A percentile compares a stretch with the other conserved stretches of the same genome.
Evolutionary conservation across 2,888 invertebrate species (phyloP).

Genomic region (Cyaniris semiargus): DNA sequence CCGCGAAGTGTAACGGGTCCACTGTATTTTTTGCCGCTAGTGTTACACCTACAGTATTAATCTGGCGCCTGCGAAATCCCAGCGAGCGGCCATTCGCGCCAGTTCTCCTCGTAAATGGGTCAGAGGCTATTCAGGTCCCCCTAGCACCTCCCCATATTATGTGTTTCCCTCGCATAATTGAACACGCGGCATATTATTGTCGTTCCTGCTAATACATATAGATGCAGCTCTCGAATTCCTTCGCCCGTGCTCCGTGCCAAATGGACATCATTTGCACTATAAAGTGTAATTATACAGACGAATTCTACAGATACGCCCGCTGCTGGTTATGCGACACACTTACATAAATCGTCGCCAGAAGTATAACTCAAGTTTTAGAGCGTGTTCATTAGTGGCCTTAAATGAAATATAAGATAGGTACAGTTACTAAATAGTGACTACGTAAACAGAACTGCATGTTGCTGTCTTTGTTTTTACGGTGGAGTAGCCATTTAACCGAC

Average conservation of each 20-base stretch:
- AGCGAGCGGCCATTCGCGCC: constrained; percentile 58
- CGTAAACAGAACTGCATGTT: too few species aligned
- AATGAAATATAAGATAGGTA: not conserved
- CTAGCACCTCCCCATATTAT: constrained; percentile 55
- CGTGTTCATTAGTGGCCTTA: not conserved
- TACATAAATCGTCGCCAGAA: not conserved
- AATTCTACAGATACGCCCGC: not conserved
- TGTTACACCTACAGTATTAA: constrained; percentile 41
- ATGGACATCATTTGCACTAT: constrained; percentile 35
- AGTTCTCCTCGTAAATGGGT: constrained; percentile 72
- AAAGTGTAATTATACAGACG: constrained; percentile 33
- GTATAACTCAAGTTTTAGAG: constrained; percentile 9
- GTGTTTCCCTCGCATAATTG: constrained; percentile 75
- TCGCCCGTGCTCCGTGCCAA: constrained; percentile 39
- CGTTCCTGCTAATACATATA: constrained; percentile 59
- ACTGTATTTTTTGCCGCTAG: constrained; percentile 15
- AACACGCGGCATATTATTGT: constrained; percentile 76
- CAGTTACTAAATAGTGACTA: not conserved
- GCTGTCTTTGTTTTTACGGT: too few species aligned
- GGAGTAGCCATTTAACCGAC: too few species aligned
- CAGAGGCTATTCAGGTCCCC: constrained; percentile 69
- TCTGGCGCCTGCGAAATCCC: constrained; percentile 50
- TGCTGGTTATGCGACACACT: not conserved
- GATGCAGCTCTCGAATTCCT: constrained; percentile 53
- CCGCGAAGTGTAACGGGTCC: not conserved